phyloP scores from a whole-genome alignment of 1,140 invertebrate species.

The Pogonus chalceus region DNA sequence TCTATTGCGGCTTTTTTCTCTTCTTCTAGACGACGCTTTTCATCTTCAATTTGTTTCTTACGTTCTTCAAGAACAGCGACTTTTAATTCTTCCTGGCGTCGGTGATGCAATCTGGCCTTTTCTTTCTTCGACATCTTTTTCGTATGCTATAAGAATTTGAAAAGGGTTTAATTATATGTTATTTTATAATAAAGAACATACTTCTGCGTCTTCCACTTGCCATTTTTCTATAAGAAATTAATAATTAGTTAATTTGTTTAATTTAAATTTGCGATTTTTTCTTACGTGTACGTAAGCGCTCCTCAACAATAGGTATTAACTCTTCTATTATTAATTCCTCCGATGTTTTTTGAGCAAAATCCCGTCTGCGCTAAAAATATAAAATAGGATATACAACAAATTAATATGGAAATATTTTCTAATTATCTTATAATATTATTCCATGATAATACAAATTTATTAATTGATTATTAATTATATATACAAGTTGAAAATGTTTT shows the following conservation, averaged over 20 bases:
- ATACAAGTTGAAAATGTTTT: too few species aligned
- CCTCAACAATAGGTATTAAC: not conserved
- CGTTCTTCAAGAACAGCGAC: constrained; percentile 36
- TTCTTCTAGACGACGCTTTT: constrained; percentile 18
- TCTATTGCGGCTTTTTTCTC: constrained; percentile 21
- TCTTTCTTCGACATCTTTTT: constrained; percentile 39
- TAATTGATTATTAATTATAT: too few species aligned
- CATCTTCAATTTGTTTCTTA: not conserved
- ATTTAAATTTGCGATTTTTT: too few species aligned
- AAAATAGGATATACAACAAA: too few species aligned
- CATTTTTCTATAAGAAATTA: constrained; percentile 3
- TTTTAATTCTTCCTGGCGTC: constrained; percentile 34
- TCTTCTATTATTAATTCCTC: not conserved
- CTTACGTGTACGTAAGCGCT: too few species aligned
- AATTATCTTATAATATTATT: too few species aligned
- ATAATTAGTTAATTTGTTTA: not conserved
- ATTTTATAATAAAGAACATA: not conserved
- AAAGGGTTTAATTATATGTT: not conserved
- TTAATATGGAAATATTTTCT: too few species aligned
- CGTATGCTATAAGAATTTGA: constrained; percentile 26
- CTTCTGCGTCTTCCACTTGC: constrained; percentile 10
- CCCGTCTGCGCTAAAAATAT: too few species aligned
- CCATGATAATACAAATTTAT: too few species aligned
- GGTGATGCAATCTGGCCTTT: constrained; percentile 34
- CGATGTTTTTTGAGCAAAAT: not conserved